Evolutionary conservation across 2,888 invertebrate genomes (phyloP), one percentile per base, ranked within the genome.

Genomic region (Nudaria mundana): DNA sequence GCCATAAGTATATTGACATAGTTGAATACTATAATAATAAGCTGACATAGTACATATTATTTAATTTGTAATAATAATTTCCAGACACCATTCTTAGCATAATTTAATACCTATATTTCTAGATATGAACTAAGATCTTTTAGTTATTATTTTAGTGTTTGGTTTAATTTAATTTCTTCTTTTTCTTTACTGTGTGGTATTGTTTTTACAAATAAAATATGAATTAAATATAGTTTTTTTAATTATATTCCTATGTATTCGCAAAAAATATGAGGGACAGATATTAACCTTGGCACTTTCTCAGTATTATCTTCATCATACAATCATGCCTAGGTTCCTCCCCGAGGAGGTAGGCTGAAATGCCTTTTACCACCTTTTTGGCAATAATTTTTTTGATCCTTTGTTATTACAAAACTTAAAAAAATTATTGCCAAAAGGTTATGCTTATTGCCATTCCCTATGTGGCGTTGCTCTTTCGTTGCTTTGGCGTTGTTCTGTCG

Each of bases 21-120:
- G 44, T 59, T 58, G 37, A 52, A 49, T 50, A 42, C 48, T 43
- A 20, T 63, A 63, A 49, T 48, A 55, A 43, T 66, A 65, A 49
- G 53, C 40, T 59, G 63, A 63, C 64, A 63, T 65, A 62, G n/a
- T n/a, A n/a, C n/a, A n/a, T 60, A 52, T 49, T 91, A 42, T 88
- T 82, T 48, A 82, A 70, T 48, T 76, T 40, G 87, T 89, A 44
- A 37, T 49, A 41, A 42, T 47, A 29, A 57, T 54, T n/a, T 47
- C 26, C 44, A 46, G 33, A 45, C 46, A 44, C 43, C 31, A 41
- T 48, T 44, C 32, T 25, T 40, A 42, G 25, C 24, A 42, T 48
- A 12, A 15, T 29, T 12, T 26, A 18, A 29, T 43, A 52, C 53
- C 29, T 49, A 50, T 54, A 56, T 52, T 35, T 48, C 33, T 49